phyloP scores from a whole-genome alignment of 2,113 vertebrate species.

The Prolemur simus region DNA sequence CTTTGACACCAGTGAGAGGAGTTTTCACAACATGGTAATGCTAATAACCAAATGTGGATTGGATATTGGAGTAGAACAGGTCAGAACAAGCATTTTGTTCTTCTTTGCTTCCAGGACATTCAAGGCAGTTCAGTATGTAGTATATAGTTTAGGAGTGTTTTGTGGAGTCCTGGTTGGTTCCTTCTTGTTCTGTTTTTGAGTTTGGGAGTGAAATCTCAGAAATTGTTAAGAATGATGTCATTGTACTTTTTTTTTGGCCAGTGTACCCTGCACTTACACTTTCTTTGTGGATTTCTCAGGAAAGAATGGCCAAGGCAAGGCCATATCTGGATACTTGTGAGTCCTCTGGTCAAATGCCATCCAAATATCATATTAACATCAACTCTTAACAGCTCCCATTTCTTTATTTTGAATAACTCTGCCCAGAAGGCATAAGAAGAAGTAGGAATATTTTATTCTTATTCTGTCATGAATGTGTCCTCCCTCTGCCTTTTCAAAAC shows the following conservation, averaged over 20 bases:
- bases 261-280: neutral
- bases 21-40: neutral
- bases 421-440: neutral
- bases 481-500: conserved; percentile 21
- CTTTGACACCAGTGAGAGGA: neutral
- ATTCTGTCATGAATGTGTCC: neutral
- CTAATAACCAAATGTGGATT: neutral
- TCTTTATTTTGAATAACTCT: neutral
- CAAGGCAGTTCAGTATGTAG: neutral
- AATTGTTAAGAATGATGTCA: neutral
- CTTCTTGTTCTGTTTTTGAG: neutral
- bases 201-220: neutral
- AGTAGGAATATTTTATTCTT: neutral
- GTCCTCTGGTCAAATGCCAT: neutral
- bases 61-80: neutral
- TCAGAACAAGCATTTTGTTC: neutral
- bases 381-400: neutral
- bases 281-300: neutral
- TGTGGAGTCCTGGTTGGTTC: neutral
- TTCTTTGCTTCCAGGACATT: neutral
- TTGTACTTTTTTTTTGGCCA: neutral
- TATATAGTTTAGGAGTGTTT: neutral
- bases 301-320: neutral
- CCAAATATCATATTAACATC: neutral
- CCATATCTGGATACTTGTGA: neutral